Evolutionary conservation across 2,113 vertebrate species (phyloP).

Genomic region (Pao palembangensis): DNA sequence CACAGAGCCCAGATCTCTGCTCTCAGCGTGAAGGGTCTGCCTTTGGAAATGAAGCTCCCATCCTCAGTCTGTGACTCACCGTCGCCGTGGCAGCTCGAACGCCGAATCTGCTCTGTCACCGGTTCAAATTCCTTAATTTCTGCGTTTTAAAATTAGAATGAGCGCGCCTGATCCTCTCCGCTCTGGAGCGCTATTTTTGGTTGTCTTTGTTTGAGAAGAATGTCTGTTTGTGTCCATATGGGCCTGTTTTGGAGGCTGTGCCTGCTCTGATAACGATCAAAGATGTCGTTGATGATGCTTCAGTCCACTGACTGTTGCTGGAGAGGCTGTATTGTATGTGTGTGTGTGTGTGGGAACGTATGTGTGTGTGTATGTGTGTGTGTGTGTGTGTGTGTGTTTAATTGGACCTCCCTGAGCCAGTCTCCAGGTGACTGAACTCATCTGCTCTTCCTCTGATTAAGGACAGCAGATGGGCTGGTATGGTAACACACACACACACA

Average conservation of each 20-base stretch:
- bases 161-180: too few species aligned
- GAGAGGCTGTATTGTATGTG: constrained; percentile 16
- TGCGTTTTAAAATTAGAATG: neutral
- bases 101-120: neutral
- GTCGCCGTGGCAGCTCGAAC: constrained; percentile 7
- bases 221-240: constrained; percentile 13
- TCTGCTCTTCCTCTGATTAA: constrained; percentile 70
- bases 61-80: constrained; percentile 22
- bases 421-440: constrained; percentile 72
- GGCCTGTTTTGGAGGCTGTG: neutral
- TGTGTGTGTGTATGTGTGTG: constrained; percentile 9
- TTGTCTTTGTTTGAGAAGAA: neutral
- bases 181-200: neutral
- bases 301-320: constrained; percentile 45
- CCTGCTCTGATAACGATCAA: constrained; percentile 54
- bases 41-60: constrained; percentile 44
- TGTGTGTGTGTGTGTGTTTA: constrained; percentile 51
- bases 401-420: constrained; percentile 69
- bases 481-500: constrained; percentile 22
- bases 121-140: neutral
- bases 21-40: constrained; percentile 13
- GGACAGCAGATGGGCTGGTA: constrained; percentile 75
- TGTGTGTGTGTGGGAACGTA: constrained; percentile 6
- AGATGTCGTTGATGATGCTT: constrained; percentile 48
- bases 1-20: constrained; percentile 31